Base-by-base conservation (phyloP, 2,888 invertebrate species). In the Azorinus chamasolen region DNA sequence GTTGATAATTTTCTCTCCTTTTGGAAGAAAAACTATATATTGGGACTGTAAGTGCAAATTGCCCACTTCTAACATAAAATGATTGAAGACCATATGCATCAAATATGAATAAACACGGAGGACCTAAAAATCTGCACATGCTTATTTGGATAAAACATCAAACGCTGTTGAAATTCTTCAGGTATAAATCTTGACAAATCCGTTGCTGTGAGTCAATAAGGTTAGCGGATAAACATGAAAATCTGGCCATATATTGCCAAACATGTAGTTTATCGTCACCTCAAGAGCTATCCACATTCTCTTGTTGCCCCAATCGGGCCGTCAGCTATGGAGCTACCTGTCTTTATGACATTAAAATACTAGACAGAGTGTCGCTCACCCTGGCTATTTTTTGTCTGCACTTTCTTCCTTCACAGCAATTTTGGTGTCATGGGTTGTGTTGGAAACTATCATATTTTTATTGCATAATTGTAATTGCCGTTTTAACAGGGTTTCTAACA, bases 171-270 rank as follows among this genome's bases (percentile, higher is more conserved):
- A 25, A 53, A 27, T 25, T 27, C 18, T 45, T 18, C 39, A 5
- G 62, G 58, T 64, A 64, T 39, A 57, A 43, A 71, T 58, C 53
- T 53, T 45, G 45, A 58, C 43, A 58, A 45, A 50, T 53, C 51
- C 51, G 64, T 46, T 71, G 53, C 20, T 16, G 45, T 20, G 51
- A 64, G 65, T 72, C 51, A 59, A 45, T 48, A 58, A 51, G 70
- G 70, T 71, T 58, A 63, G 41, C 22, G 25, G 54, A 61, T 48
- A 57, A 58, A 58, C 66, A 66, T 50, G 58, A 39, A 32, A 32
- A 55, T 55, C 32, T 41, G 22, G 12, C 39, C 39, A 41, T 55
- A 39, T 55, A 55, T 55, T 32, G 55, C 37, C 55, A 55, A 55
- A 55, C 55, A 55, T 24, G 20, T 20, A 18, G 55, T 41, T 22